Percentiles rank a stretch among this genome's conserved stretches.
Conservation (phyloP, 1,140 invertebrate species). For the Trinorchestia longiramus region DNA sequence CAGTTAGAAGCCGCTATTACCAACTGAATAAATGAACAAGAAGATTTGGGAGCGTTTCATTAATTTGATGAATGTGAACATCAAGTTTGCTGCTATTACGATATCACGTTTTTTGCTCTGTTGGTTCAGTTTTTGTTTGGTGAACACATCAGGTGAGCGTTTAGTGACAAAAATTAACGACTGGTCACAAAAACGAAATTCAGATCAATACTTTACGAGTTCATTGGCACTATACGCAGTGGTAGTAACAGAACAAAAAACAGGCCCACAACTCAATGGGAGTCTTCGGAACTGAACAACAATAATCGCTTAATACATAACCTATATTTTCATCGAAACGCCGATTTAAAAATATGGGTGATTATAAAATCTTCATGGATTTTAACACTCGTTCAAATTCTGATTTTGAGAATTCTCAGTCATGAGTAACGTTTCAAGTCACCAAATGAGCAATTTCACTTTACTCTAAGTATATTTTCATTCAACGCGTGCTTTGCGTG, state of each 20-base stretch:
- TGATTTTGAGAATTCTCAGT: too few species aligned
- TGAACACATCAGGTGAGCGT: background rate
- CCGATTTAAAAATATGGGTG: background rate
- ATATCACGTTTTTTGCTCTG: background rate
- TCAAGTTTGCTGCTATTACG: background rate
- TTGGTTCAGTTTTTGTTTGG: background rate
- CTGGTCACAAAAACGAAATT: background rate
- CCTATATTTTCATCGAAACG: background rate
- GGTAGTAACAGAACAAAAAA: background rate
- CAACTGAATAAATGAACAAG: conserved; percentile 41
- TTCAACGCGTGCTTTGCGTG: too few species aligned
- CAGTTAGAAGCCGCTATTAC: conserved; percentile 40
- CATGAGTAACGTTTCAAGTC: too few species aligned
- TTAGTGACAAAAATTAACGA: background rate
- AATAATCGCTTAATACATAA: background rate
- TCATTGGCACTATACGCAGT: background rate
- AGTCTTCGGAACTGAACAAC: background rate
- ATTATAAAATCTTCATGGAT: too few species aligned
- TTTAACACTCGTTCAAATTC: too few species aligned
- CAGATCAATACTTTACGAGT: background rate
- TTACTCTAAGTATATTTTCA: background rate
- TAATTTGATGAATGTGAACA: conserved; percentile 31
- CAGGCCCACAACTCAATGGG: background rate
- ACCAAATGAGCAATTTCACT: background rate
- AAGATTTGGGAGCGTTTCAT: conserved; percentile 36